Conservation (phyloP, 2,888 invertebrate genomes). For the Punctoribates punctum region DNA sequence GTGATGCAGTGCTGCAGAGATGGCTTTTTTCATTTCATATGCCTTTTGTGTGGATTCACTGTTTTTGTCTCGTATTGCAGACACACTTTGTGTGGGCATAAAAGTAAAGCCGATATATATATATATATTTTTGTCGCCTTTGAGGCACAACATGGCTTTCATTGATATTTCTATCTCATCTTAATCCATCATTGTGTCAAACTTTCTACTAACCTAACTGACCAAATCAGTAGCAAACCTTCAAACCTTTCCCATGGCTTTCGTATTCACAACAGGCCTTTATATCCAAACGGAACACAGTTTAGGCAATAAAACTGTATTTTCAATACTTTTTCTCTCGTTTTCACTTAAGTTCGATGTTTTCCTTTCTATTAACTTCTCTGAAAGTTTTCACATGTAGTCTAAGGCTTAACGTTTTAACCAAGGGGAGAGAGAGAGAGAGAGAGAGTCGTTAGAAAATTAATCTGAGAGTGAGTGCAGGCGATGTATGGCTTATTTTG, state of each 20-base stretch:
- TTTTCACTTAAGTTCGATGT: not conserved
- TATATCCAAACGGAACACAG: constrained; percentile 17
- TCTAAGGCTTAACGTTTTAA: constrained; percentile 1
- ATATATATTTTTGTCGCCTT: constrained; percentile 37
- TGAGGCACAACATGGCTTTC: constrained; percentile 20
- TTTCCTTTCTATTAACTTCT: not conserved
- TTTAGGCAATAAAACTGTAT: constrained; percentile 14
- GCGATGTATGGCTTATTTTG: constrained; percentile 16
- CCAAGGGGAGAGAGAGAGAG: constrained; percentile 23
- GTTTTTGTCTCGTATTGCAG: constrained; percentile 2
- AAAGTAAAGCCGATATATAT: constrained; percentile 29
- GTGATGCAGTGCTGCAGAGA: constrained; percentile 7
- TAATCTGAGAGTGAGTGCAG: too few species aligned
- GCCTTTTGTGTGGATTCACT: not conserved
- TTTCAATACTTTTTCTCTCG: not conserved
- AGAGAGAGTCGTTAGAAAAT: too few species aligned
- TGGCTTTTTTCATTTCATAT: constrained; percentile 23
- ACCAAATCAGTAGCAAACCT: constrained; percentile 33
- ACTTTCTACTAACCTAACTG: constrained; percentile 27
- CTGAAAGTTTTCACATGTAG: not conserved
- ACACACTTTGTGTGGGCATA: not conserved
- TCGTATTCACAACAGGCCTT: constrained; percentile 1
- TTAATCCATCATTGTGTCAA: constrained; percentile 35
- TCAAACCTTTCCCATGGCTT: constrained; percentile 11
- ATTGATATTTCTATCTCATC: not conserved